Conservation (phyloP, 30 jellyfish, hydroid and myxozoan genomes). For the Rhopilema esculentum region DNA sequence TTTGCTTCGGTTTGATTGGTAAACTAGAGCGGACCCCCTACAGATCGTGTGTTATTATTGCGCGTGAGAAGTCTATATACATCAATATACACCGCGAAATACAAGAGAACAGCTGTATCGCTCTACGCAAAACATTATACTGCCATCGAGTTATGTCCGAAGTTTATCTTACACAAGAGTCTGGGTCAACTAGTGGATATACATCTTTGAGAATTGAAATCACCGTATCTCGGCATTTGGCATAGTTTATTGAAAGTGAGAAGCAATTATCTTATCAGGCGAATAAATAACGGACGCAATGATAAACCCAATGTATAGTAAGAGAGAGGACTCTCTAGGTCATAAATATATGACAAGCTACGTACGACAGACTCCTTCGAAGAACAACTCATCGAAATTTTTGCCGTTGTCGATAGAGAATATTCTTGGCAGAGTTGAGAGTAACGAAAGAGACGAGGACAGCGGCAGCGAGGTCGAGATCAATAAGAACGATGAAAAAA, state of each 20-base stretch:
- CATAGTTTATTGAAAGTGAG: slow-evolving; percentile 15
- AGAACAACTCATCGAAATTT: slow-evolving; percentile 26
- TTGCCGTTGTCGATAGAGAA: slow-evolving; percentile 78
- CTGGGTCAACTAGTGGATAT: slow-evolving; percentile 39
- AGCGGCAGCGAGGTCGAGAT: slow-evolving; percentile 20
- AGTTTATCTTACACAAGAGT: slow-evolving; percentile 45
- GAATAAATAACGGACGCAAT: slow-evolving; percentile 19
- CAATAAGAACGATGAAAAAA: not conserved
- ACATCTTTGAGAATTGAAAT: not conserved
- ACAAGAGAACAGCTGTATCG: slow-evolving; percentile 20
- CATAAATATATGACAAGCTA: slow-evolving; percentile 59
- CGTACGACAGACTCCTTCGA: slow-evolving; percentile 54
- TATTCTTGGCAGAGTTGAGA: slow-evolving; percentile 68
- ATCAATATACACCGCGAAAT: slow-evolving; percentile 42
- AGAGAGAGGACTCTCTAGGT: slow-evolving; percentile 50
- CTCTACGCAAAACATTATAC: slow-evolving; percentile 1
- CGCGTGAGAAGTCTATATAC: slow-evolving; percentile 55
- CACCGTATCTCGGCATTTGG: not conserved
- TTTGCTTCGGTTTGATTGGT: slow-evolving; percentile 57
- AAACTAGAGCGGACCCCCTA: slow-evolving; percentile 77
- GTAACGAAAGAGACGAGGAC: slow-evolving; percentile 3
- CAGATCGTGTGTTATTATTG: slow-evolving; percentile 59
- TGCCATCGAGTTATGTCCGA: slow-evolving; percentile 20
- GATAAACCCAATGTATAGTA: slow-evolving; percentile 46
- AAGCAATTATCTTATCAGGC: slow-evolving; percentile 39